Percentiles rank a stretch among this genome's conserved stretches.
Conservation (phyloP, 2,888 invertebrate species). For the Mimachlamys varia region DNA sequence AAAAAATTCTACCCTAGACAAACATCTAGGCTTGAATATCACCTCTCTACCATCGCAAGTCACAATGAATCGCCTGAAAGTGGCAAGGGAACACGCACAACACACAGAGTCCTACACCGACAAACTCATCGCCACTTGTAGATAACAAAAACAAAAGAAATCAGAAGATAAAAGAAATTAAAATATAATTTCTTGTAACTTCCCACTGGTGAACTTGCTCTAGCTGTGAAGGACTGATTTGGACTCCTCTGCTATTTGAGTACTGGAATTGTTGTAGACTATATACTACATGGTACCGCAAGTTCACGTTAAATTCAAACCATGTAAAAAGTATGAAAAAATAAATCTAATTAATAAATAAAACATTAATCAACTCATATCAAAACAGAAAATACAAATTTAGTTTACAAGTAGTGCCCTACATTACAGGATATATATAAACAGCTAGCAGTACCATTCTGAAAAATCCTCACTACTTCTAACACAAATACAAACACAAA, state of each 20-base stretch:
- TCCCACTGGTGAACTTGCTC: neutral
- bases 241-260: neutral
- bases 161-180: neutral
- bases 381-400: conserved; percentile 30
- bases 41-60: neutral
- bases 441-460: neutral
- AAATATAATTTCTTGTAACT: neutral
- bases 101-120: conserved; percentile 25
- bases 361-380: conserved; percentile 33
- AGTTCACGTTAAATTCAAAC: neutral
- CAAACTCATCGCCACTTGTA: conserved; percentile 1
- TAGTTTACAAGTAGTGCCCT: conserved; percentile 24
- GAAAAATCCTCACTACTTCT: neutral
- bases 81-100: conserved; percentile 21
- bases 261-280: conserved; percentile 36
- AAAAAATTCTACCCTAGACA: neutral
- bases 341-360: conserved; percentile 36
- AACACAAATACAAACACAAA: neutral
- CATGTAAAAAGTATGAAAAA: conserved; percentile 31
- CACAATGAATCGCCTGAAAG: neutral
- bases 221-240: neutral
- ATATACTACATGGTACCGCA: conserved; percentile 5
- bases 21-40: neutral
- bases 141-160: conserved; percentile 8
- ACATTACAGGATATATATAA: conserved; percentile 20